Evolutionary conservation across 1,140 invertebrate species (phyloP).

Genomic region (Drosophila ironensis): DNA sequence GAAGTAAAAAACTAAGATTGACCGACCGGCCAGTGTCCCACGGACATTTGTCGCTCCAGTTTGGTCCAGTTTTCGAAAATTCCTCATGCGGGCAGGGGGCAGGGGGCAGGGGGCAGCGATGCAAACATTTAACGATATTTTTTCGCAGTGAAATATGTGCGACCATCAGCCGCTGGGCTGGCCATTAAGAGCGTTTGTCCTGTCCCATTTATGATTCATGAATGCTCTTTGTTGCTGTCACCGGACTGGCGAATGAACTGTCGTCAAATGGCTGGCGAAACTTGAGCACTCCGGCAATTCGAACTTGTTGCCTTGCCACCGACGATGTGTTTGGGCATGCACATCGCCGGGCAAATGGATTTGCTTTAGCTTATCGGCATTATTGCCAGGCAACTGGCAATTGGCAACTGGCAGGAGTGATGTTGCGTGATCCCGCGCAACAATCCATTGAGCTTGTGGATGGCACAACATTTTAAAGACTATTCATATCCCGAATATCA

Average conservation of each 20-base stretch:
- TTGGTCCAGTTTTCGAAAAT: too few relatives aligned
- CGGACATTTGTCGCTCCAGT: too few relatives aligned
- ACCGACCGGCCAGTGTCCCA: too few relatives aligned
- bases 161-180: neutral
- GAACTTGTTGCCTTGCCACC: slow-evolving; percentile 32
- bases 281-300: neutral
- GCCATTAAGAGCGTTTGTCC: slow-evolving; percentile 32
- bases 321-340: slow-evolving; percentile 12
- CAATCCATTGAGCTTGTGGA: too few relatives aligned
- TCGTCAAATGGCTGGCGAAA: slow-evolving; percentile 26
- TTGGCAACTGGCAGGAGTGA: neutral
- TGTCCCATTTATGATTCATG: slow-evolving; percentile 41
- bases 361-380: slow-evolving; percentile 3
- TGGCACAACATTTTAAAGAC: too few relatives aligned
- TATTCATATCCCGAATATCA: too few relatives aligned
- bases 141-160: slow-evolving; percentile 6
- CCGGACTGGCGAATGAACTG: slow-evolving; percentile 34
- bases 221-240: slow-evolving; percentile 41
- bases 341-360: slow-evolving; percentile 17
- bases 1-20: too few relatives aligned
- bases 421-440: too few relatives aligned
- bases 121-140: neutral
- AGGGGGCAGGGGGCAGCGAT: too few relatives aligned
- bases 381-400: neutral
- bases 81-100: too few relatives aligned